Percentiles rank a stretch among this genome's conserved stretches.
phyloP scores from a whole-genome alignment of 2,888 invertebrate species.

The Macrophya alboannulata region DNA sequence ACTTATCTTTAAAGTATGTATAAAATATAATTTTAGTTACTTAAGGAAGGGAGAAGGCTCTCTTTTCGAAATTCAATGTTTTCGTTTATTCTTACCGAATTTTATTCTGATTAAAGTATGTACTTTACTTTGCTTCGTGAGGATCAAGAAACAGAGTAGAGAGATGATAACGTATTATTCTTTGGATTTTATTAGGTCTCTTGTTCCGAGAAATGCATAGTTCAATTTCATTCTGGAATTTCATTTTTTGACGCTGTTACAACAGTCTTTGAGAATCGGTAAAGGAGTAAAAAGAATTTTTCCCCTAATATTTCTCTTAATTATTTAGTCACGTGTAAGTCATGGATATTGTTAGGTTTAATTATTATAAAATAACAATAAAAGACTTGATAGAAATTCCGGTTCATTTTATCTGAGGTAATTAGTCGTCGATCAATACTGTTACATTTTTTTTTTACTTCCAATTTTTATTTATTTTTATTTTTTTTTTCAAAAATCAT shows the following conservation, averaged over 20 bases:
- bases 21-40: conserved; percentile 37
- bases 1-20: conserved; percentile 21
- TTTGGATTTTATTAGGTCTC: neutral
- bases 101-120: neutral
- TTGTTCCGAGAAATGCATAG: neutral
- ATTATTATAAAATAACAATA: conserved; percentile 49
- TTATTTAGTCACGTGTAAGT: conserved; percentile 50
- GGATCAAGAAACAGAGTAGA: neutral
- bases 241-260: neutral
- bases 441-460: neutral
- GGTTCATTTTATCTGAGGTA: neutral
- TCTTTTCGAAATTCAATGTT: neutral
- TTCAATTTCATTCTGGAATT: neutral
- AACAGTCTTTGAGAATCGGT: neutral
- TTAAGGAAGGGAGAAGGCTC: neutral
- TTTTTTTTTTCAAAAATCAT: neutral
- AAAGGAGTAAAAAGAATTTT: neutral
- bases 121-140: neutral
- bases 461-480: neutral
- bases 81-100: neutral
- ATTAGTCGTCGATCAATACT: neutral
- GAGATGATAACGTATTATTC: neutral
- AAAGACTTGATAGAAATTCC: conserved; percentile 40
- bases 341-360: conserved; percentile 46
- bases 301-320: neutral